Base-by-base conservation (phyloP, 1,140 invertebrate species). In the Heliconius hermathena region DNA sequence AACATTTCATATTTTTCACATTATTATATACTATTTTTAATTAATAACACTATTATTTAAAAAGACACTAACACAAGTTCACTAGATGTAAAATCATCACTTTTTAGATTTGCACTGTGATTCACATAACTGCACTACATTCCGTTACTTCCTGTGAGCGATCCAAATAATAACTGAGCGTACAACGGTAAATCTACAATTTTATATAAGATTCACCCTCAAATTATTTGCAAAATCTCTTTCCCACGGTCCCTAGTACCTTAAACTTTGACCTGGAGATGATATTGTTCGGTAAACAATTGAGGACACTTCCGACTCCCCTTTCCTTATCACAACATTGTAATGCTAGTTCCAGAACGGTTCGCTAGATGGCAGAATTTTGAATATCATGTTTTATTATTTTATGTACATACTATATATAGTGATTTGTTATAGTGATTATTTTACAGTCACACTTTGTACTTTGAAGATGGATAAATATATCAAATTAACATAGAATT, bases 141-240 rank as follows among this genome's bases (percentile, higher is more conserved):
- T 26, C 46, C 13, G 88, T 89, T 89, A 93, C 92, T 90, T 92
- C 90, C 91, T 90, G 88, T 72, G 87, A 82, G 82, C 81, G 71
- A 80, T 83, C 85, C 77, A 84, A 80, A 85, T 87, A 80, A 85
- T 90, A 92, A 92, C 92, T 93, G 86, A 91, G 88, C 84, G 76
- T 76, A 11, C 78, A 91, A 84, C 81, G 81, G 83, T 85, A 88
- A 49, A 73, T 72, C 73, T 82, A 71, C 73, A 84, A 82, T 86
- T 92, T 83, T 93, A 91, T 92, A 93, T 84, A 85, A 74, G 81
- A 83, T 85, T 90, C 88, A 88, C 92, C 91, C 92, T 86, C 79
- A 71, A 71, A 80, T 85, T 82, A 84, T 81, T 81, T 78, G 81
- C 81, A 74, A 84, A 77, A 82, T 84, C 71, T 70, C 72, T 78